Evolutionary conservation across 2,113 vertebrate genomes (phyloP).

Genomic region (Sylvia atricapilla): DNA sequence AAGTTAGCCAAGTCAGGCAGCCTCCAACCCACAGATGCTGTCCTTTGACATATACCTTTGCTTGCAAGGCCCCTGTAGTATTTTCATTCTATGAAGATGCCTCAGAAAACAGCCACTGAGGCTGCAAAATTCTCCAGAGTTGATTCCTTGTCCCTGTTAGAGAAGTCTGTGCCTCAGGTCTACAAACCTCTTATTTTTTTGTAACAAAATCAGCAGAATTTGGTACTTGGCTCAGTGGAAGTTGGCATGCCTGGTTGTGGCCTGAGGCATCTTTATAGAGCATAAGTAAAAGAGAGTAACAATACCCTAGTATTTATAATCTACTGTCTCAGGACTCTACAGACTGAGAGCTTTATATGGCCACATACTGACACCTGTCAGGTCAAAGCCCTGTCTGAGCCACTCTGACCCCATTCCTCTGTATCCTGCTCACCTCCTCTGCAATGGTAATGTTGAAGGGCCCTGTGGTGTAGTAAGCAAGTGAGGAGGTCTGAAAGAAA

Average conservation of each 20-base stretch:
- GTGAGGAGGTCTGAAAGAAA: conserved; percentile 66
- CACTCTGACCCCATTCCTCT: not conserved
- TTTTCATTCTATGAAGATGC: not conserved
- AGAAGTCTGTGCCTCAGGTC: not conserved
- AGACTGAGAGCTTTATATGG: not conserved
- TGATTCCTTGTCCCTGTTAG: not conserved
- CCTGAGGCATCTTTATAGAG: not conserved
- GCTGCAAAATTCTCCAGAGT: not conserved
- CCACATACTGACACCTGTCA: not conserved
- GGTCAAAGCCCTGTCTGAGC: not conserved
- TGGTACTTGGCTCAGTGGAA: not conserved
- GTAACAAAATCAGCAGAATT: not conserved
- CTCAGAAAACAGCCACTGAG: not conserved
- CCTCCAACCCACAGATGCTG: not conserved
- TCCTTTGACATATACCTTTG: not conserved
- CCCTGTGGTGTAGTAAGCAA: conserved; percentile 64
- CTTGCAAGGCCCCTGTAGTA: not conserved
- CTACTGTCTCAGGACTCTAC: not conserved
- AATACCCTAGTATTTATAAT: not conserved
- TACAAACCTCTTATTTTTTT: not conserved
- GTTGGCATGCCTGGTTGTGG: not conserved
- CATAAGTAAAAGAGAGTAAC: not conserved
- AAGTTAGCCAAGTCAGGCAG: not conserved
- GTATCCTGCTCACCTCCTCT: conserved; percentile 64
- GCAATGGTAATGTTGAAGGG: conserved; percentile 62